Conservation (phyloP, 2,113 vertebrate species). For the Phodopus roborovskii region DNA sequence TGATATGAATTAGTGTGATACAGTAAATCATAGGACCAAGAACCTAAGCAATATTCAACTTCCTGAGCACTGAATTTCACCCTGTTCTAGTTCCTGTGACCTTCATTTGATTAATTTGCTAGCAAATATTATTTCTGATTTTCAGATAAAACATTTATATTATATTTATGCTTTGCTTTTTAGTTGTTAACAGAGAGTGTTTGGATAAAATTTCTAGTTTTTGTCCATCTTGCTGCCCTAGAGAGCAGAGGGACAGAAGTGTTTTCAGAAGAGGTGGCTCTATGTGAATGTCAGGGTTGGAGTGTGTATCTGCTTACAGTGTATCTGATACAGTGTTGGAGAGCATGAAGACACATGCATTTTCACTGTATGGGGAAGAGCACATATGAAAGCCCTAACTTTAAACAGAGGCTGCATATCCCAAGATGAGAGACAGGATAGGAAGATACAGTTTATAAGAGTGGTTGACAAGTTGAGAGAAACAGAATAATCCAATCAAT, state of each 20-base stretch:
- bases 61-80: neutral
- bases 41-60: neutral
- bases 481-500: neutral
- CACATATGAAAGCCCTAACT: neutral
- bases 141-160: neutral
- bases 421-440: neutral
- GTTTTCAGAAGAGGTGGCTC: neutral
- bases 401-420: neutral
- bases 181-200: neutral
- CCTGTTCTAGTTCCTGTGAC: neutral
- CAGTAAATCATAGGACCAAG: neutral
- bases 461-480: neutral
- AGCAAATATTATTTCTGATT: neutral
- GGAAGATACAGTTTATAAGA: neutral
- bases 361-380: neutral
- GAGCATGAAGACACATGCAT: too few species aligned
- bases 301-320: neutral
- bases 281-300: neutral
- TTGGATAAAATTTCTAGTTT: neutral
- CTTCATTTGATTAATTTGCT: neutral
- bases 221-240: neutral
- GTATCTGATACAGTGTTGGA: neutral
- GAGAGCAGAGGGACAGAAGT: too few species aligned
- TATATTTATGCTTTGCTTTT: neutral
- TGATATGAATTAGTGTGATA: neutral